These are phyloP conservation scores for Ecliptopera silaceata DNA, from an alignment of 2,888 invertebrate genomes.

Conservation along the genomic window DNA sequence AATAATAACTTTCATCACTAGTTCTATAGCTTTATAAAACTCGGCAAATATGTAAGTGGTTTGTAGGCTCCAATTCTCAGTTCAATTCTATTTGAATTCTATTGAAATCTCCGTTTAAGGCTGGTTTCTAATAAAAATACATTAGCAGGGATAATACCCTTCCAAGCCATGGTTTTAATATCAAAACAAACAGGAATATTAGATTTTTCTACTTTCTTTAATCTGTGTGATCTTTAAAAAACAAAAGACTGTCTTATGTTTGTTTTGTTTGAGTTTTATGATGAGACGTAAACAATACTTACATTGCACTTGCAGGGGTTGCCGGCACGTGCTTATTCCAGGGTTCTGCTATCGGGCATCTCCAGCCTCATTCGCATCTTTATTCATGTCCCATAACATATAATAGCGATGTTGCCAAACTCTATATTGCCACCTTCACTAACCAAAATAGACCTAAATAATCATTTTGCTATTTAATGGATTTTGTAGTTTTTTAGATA, in stretches of 20 bases:
- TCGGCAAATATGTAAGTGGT: neutral
- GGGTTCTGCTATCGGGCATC: constrained; percentile 68
- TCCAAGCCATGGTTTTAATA: constrained; percentile 1
- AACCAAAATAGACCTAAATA: neutral
- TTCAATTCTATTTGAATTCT: neutral
- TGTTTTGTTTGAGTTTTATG: constrained; percentile 30
- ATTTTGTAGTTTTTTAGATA: no score
- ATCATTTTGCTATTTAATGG: no score
- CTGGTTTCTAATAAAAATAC: constrained; percentile 8
- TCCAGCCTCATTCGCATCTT: constrained; percentile 65
- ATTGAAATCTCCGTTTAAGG: constrained; percentile 1
- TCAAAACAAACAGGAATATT: neutral
- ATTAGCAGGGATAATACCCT: constrained; percentile 11
- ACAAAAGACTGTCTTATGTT: constrained; percentile 7
- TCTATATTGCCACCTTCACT: constrained; percentile 2
- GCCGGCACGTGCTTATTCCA: constrained; percentile 68
- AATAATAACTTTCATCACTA: neutral
- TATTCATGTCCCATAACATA: constrained; percentile 55
- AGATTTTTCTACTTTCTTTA: neutral
- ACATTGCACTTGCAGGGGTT: constrained; percentile 48
- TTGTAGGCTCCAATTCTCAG: neutral
- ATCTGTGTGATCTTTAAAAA: constrained; percentile 9
- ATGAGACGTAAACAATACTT: constrained; percentile 35
- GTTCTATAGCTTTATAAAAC: neutral
- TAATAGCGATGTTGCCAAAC: constrained; percentile 39